A percentile compares a stretch with the other conserved stretches of the same genome.
These are phyloP conservation scores for Chloroceryle inda DNA, from an alignment of 2,797 vertebrate genomes.

Conservation along the genomic window DNA sequence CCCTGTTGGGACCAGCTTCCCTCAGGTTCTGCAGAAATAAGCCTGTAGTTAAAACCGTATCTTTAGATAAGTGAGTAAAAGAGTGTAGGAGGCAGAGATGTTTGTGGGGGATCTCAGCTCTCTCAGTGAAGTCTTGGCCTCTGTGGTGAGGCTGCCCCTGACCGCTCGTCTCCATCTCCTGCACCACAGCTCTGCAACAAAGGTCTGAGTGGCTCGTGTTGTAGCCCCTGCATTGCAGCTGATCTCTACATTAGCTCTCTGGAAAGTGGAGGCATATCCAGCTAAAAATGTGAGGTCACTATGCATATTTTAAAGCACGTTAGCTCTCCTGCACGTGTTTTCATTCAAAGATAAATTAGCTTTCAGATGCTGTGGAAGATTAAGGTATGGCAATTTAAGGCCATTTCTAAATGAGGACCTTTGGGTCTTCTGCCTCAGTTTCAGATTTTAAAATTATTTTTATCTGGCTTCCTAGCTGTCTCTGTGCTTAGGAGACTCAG, in stretches of 20 bases:
- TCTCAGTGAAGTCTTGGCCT: not conserved
- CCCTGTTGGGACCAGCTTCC: not conserved
- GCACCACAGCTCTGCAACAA: not conserved
- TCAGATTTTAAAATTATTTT: not conserved
- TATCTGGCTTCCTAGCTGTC: not conserved
- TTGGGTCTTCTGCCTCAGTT: not conserved
- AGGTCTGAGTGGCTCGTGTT: fast-evolving
- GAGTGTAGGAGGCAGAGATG: not conserved
- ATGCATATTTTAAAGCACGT: not conserved
- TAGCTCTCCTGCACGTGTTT: not conserved
- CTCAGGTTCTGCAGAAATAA: not conserved
- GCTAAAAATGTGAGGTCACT: not conserved
- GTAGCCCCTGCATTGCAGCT: not conserved
- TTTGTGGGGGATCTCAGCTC: not conserved
- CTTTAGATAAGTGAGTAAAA: not conserved
- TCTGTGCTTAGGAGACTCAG: not conserved
- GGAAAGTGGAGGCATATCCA: not conserved
- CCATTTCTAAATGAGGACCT: not conserved
- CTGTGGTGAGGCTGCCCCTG: not conserved
- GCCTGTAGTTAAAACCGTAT: fast-evolving
- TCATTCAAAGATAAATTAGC: not conserved
- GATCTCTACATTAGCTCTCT: not conserved
- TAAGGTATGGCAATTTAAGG: not conserved
- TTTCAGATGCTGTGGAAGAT: not conserved
- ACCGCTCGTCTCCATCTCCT: not conserved